These are phyloP conservation scores for Ctenosaura bakeri DNA, from an alignment of 2,797 vertebrate genomes.

Conservation along the genomic window DNA sequence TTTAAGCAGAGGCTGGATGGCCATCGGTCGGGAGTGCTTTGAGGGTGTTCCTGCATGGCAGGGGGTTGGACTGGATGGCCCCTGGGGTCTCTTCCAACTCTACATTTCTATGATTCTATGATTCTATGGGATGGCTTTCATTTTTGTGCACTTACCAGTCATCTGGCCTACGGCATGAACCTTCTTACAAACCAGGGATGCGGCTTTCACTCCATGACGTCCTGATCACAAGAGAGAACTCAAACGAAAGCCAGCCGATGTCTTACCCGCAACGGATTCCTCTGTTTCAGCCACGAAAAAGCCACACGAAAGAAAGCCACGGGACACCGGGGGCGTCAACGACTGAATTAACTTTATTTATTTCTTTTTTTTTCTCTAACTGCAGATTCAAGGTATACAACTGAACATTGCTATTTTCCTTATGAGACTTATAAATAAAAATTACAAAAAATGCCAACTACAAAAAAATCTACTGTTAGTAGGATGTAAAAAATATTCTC, in stretches of 20 bases:
- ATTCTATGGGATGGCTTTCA: too few relatives aligned
- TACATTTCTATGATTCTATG: too few relatives aligned
- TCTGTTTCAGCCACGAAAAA: not conserved
- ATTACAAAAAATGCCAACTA: constrained; percentile 95
- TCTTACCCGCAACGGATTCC: too few relatives aligned
- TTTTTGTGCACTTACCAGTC: too few relatives aligned
- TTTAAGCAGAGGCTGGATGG: too few relatives aligned
- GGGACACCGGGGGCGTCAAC: constrained; percentile 81
- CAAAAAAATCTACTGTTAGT: constrained; percentile 98
- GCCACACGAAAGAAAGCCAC: constrained; percentile 26
- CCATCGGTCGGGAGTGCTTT: too few relatives aligned
- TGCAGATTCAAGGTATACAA: constrained; percentile 99
- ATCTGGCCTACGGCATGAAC: too few relatives aligned
- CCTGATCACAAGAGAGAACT: not conserved
- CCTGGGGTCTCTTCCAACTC: too few relatives aligned
- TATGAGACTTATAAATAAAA: constrained; percentile 99
- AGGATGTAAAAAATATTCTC: constrained; percentile 97
- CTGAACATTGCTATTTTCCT: constrained; percentile 95
- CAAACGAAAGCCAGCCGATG: not conserved
- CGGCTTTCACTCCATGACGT: not conserved
- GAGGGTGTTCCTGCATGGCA: too few relatives aligned
- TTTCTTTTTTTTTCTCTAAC: constrained; percentile 84
- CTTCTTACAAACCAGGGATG: too few relatives aligned
- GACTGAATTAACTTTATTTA: constrained; percentile 92
- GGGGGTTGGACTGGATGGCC: too few relatives aligned